A percentile compares a stretch with the other conserved stretches of the same genome.
Conservation (phyloP, 2,113 vertebrate genomes). For the Toxotes chatareus region DNA sequence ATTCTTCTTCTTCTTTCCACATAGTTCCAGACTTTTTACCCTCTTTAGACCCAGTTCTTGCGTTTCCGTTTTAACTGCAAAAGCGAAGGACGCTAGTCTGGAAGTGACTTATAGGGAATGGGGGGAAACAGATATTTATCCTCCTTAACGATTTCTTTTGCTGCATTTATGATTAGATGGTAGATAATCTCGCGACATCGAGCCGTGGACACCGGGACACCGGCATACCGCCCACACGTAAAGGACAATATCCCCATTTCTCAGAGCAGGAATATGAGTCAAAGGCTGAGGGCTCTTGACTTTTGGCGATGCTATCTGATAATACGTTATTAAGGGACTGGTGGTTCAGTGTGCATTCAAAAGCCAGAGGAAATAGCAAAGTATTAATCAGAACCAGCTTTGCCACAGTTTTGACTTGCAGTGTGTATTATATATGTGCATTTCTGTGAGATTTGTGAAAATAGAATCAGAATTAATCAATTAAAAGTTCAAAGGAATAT, state of each 20-base stretch:
- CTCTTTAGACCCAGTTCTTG: not conserved
- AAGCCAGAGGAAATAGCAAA: not conserved
- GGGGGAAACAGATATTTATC: not conserved
- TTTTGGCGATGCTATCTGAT: constrained; percentile 35
- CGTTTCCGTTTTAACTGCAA: constrained; percentile 2
- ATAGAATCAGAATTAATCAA: not conserved
- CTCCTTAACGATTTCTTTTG: constrained; percentile 18
- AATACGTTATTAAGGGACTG: not conserved
- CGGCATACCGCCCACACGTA: constrained; percentile 28
- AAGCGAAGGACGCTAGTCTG: not conserved
- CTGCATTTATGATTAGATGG: constrained; percentile 50
- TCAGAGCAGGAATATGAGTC: constrained; percentile 19
- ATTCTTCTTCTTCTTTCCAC: not conserved
- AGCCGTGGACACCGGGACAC: constrained; percentile 2
- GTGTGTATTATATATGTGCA: not conserved
- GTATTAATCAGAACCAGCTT: not conserved
- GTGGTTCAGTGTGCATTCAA: constrained; percentile 8
- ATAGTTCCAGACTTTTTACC: not conserved
- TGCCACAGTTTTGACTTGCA: not conserved
- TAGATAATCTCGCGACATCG: constrained; percentile 44
- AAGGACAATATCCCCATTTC: constrained; percentile 51
- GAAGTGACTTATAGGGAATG: not conserved
- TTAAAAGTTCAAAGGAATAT: not conserved
- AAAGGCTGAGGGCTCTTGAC: constrained; percentile 36
- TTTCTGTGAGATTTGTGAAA: not conserved